Base-by-base conservation (phyloP, 2,797 vertebrate species). In the Lepus oiostolus region DNA sequence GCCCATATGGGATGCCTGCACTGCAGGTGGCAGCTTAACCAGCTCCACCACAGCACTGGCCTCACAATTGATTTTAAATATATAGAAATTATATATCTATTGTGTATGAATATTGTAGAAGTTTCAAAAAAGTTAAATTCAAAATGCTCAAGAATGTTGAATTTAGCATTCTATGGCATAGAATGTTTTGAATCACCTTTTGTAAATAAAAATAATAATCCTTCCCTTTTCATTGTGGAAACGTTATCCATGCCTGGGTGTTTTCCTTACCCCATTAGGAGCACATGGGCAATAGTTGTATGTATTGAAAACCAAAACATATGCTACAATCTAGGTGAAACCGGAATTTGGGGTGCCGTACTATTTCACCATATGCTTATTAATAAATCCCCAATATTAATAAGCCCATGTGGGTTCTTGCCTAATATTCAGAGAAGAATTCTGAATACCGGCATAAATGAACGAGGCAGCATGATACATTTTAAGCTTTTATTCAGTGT, bases 31-130 rank as follows among this genome's bases (percentile, higher is more conserved):
- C 42, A 47, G 8, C 42, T 47, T 47, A 47, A 47, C 42, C 42
- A 47, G 42, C 42, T 47, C 42, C 42, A 47, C 42, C 42, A 47
- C 8, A 47, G 42, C 42, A 47, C 8, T 47, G 42, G 8, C 42
- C 42, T 47, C 42, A 88, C 2, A 91, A 92, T 26, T 87, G 26
- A 72, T 93, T 90, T 92, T 88, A 86, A 91, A 85, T 28, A 4
- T 68, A 47, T 65, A 32, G 28, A 77, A 65, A 77, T 85, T n/a
- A 83, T 62, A 8, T 71, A 60, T 35, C 52, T 12, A 52, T 80
- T 79, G 35, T 35, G 35, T 35, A 90, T 68, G 68, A 10, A 62
- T 50, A 85, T 65, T 42, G 75, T 14, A 50, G 85, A 81, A 5
- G 28, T 62, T 94, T 76, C 24, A 75, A 76, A 89, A 47, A 86